Evolutionary conservation across 2,888 invertebrate genomes (phyloP), one percentile per base, ranked within the genome.

Genomic region (Belgica antarctica): DNA sequence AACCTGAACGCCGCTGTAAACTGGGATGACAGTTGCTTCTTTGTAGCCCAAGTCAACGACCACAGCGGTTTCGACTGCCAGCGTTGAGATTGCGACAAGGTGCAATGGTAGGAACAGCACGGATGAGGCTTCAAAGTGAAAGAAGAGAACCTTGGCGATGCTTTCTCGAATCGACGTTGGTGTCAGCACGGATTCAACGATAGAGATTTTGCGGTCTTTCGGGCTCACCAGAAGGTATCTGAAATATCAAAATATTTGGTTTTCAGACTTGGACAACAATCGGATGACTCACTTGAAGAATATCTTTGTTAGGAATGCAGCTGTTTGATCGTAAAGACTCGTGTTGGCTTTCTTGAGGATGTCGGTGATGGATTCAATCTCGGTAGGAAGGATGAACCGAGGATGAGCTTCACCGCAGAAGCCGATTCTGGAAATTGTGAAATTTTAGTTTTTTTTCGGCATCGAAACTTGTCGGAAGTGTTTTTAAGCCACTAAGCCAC

Each of bases 181-280:
- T 31, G 90, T 88, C 19, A 97, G 83, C 10, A 96, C 82, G 2
- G 94, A 95, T 80, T 98, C 98, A 19, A 97, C 89, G 28, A 98
- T 84, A 3, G 98, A 89, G 34, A 98, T 88, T 77, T 92, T 89
- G 22, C 95, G 85, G 75, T 95, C 96, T 79, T 96, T 96, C 0
- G 97, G 96, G 77, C 92, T 96, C 59, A 95, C 89, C 62, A 96
- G 82, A 28, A 94, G 85, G 78, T 94, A 88, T 75, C 95, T 95
- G 76, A 15, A 46, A 46, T 46, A 8, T n/a, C n/a, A 12, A 34
- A 34, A 12, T 34, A 34, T 34, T 34, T 12, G 34, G 7, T 41
- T 10, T 41, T 41, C 3, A 41, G 41, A 10, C 3, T 3, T 5
- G 4, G 10, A 52, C 2, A 19, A 22, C 24, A 52, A 7, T 22